Conservation (phyloP, 2,797 vertebrate species). For the Arnoldichthys spilopterus region DNA sequence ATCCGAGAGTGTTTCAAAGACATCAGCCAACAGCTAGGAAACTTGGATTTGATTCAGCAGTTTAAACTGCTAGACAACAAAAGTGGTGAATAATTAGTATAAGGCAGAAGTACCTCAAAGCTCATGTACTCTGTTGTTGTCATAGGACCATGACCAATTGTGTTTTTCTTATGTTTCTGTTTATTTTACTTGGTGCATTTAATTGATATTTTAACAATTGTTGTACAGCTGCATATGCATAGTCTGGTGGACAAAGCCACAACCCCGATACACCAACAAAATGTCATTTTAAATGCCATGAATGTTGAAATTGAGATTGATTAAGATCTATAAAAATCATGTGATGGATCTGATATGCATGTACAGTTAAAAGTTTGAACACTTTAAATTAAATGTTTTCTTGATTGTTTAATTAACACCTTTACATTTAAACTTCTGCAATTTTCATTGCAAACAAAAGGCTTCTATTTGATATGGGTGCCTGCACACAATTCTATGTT, state of each 20-base stretch:
- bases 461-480: too few species aligned
- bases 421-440: too few species aligned
- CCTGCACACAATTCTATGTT: too few species aligned
- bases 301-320: not conserved
- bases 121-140: not conserved
- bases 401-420: not conserved
- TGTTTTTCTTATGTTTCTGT: not conserved
- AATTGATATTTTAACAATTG: not conserved
- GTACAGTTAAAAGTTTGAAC: not conserved
- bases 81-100: constrained; percentile 1
- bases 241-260: not conserved
- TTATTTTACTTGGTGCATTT: not conserved
- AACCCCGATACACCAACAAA: not conserved
- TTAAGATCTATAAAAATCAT: not conserved
- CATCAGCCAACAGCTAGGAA: not conserved
- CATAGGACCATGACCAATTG: not conserved
- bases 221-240: not conserved
- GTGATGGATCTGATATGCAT: not conserved
- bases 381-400: not conserved
- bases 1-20: not conserved
- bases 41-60: constrained; percentile 4
- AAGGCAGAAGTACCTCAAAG: not conserved
- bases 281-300: not conserved
- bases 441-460: too few species aligned
- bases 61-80: constrained; percentile 1